Conservation (phyloP, 2,797 vertebrate species). For the Pipistrellus pygmaeus region DNA sequence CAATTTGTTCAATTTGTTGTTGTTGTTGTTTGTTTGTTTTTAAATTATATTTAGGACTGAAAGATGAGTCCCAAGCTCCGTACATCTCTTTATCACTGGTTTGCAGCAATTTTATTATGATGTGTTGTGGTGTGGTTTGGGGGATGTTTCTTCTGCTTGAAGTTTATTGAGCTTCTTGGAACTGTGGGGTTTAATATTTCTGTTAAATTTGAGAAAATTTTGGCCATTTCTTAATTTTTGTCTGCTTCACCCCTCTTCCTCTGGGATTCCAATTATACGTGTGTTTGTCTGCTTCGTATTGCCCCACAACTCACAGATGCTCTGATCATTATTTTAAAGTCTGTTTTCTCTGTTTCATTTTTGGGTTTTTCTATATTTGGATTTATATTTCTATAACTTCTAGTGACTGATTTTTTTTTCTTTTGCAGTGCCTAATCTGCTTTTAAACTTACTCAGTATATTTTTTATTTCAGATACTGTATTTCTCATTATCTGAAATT, state of each 20-base stretch:
- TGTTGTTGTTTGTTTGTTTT: not conserved
- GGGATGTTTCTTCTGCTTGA: not conserved
- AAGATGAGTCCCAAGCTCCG: not conserved
- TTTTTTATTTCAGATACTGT: not conserved
- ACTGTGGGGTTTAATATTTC: constrained; percentile 1
- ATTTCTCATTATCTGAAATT: constrained; percentile 14
- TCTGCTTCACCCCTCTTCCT: not conserved
- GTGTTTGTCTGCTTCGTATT: not conserved
- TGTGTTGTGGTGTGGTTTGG: not conserved
- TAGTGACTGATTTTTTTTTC: not conserved
- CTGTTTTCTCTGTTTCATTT: not conserved
- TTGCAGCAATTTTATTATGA: not conserved
- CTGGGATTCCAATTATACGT: not conserved
- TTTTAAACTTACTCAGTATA: not conserved
- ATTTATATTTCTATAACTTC: not conserved
- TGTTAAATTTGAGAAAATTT: constrained; percentile 5
- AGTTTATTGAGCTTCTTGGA: constrained; percentile 9
- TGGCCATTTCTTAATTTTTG: constrained; percentile 2
- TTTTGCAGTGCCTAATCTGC: not conserved
- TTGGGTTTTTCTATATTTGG: not conserved
- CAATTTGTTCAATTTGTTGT: not conserved
- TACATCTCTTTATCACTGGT: not conserved
- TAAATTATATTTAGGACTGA: not conserved
- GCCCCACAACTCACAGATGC: not conserved
- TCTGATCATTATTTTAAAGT: not conserved